Evolutionary conservation across 2,888 invertebrate genomes (phyloP).

Genomic region (Aphrophora alni): DNA sequence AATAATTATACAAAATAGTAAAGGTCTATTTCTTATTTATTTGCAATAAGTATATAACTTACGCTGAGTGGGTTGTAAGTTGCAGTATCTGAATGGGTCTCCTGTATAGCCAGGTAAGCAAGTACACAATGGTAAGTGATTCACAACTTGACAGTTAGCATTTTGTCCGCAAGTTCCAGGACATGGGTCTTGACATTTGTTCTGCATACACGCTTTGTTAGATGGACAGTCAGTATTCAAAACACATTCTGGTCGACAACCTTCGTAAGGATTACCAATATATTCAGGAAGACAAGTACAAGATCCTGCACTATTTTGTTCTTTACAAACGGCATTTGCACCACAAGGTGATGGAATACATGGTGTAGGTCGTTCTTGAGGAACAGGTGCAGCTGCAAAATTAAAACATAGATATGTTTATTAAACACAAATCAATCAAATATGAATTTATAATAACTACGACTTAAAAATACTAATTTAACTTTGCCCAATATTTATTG

Average conservation of each 20-base stretch:
- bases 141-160: conserved; percentile 61
- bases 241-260: conserved; percentile 62
- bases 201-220: conserved; percentile 58
- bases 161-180: conserved; percentile 62
- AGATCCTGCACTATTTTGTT: conserved; percentile 71
- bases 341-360: conserved; percentile 62
- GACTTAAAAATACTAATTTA: too few species aligned
- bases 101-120: conserved; percentile 59
- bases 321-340: conserved; percentile 60
- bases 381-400: conserved; percentile 65
- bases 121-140: conserved; percentile 62
- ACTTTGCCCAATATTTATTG: too few species aligned
- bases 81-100: conserved; percentile 57
- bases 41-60: too few species aligned
- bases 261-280: conserved; percentile 70
- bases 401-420: conserved; percentile 56
- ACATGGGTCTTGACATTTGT: conserved; percentile 62
- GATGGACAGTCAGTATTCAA: conserved; percentile 59
- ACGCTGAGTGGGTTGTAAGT: conserved; percentile 47
- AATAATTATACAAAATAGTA: background rate
- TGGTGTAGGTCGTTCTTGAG: conserved; percentile 63
- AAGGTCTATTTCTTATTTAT: background rate
- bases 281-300: conserved; percentile 73
- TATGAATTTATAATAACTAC: conserved; percentile 16
- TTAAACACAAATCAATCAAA: background rate